Base-by-base conservation (phyloP, 2,113 vertebrate species). In the Sorex araneus region DNA sequence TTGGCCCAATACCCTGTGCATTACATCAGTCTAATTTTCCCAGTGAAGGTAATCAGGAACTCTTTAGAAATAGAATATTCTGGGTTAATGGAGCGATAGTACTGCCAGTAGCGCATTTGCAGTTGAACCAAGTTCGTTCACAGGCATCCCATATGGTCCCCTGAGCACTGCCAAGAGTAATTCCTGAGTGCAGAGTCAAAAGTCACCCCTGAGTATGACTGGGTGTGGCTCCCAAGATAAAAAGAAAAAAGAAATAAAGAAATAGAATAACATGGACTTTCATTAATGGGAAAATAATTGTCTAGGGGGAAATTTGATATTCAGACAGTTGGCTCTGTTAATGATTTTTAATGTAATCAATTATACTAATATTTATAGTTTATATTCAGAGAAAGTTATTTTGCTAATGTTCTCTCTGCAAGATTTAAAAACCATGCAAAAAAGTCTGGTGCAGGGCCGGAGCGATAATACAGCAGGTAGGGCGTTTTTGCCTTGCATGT, bases 301-400 rank as follows among this genome's bases (percentile, higher is more conserved):
- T 54, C 64, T 73, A 25, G 28, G 81, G 60, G 45, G 21, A 74
- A 81, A 90, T 71, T 1, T 82, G 30, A 80, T 60, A 60, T 25
- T 84, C 57, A 70, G 60, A 67, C 89, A 79, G 40, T 75, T 77
- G 63, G n/a, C 89, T 91, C 76, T 69, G n/a, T 45, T 69, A 34
- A 43, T 84, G 84, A 77, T 77, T 93, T 92, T 71, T 12, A 28
- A 84, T 16, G 93, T 69, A 80, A 69, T 40, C n/a, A 74, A 75
- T 28, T 83, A 54, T 54, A 54, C 76, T 43, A 36, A 0, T 78
- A 57, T 89, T 69, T 78, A 2, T 91, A 82, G 63, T 60, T 78
- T 70, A 27, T 73, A 84, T 89, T 81, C 70, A 30, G n/a, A 12
- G 69, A 77, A 70, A 91, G 57, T 64, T 63, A 30, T 32, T 80